phyloP scores from a whole-genome alignment of 2,113 vertebrate genomes.

The Saccopteryx leptura region DNA sequence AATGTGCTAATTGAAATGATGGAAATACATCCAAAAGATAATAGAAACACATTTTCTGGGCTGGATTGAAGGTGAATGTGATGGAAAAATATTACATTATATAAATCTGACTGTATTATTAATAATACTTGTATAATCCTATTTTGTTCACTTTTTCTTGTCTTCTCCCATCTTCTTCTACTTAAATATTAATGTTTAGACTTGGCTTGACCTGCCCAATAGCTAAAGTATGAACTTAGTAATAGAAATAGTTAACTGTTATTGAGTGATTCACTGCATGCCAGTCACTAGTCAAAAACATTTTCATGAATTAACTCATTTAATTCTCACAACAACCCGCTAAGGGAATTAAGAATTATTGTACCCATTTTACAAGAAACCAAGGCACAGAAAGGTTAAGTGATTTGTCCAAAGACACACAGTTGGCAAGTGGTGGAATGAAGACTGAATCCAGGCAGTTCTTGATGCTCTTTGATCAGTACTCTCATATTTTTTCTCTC shows the following conservation, averaged over 20 bases:
- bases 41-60: not conserved
- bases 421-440: not conserved
- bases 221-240: not conserved
- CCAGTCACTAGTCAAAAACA: not conserved
- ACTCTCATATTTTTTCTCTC: not conserved
- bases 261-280: not conserved
- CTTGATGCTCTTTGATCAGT: not conserved
- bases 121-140: not conserved
- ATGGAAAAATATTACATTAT: not conserved
- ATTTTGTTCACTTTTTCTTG: conserved; percentile 1
- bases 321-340: not conserved
- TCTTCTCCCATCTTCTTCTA: not conserved
- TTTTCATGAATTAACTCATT: not conserved
- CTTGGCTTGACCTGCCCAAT: not conserved
- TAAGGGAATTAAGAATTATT: not conserved
- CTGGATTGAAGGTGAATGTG: not conserved
- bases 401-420: not conserved
- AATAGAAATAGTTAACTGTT: not conserved
- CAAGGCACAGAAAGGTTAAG: not conserved
- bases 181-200: not conserved
- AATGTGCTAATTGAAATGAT: not conserved
- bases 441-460: not conserved
- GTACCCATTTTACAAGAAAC: not conserved
- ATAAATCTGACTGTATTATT: not conserved
- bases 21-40: not conserved